Base-by-base conservation (phyloP, 2,797 vertebrate genomes). In the Selene dorsalis region DNA sequence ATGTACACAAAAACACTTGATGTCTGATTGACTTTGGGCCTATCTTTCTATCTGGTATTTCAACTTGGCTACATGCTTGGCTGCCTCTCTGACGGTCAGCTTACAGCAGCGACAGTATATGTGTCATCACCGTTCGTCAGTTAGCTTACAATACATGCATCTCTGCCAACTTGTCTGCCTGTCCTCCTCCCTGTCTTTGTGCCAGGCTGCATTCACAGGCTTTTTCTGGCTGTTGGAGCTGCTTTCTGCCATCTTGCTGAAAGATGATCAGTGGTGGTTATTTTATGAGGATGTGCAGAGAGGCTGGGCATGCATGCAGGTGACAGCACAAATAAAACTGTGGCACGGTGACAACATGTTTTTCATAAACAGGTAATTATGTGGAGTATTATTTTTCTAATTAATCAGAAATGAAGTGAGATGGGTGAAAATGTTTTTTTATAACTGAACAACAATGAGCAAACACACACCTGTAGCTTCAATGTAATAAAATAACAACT, bases 161-260 rank as follows among this genome's bases (percentile, higher is more conserved):
- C 55, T 80, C 79, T 82, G 64, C 77, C 83, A 77, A 72, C 79
- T 77, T 83, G 80, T 84, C 85, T 75, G 67, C 69, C 58, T 76
- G 66, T 87, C 77, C 73, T 60, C 52, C 63, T 62, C 43, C 75
- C 45, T 69, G 74, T 77, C 73, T 63, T 61, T 22, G 24, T 73
- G 82, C 79, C 78, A 81, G 50, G 35, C 22, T 30, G 7, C 78
- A 48, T 84, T 78, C 75, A 79, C 60, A 77, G 73, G 75, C 65
- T 50, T 82, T 48, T 48, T 13, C 62, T 2, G 58, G 70, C 79
- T 41, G 67, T 66, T 69, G 60, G 69, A 67, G 80, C 76, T 70
- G 63, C 77, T 73, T 73, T 75, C 78, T 56, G 83, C 76, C 82
- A 85, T 82, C 75, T 58, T 64, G 70, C 72, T 82, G 66, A 81